These are phyloP conservation scores for Stomatorhinus walkeri DNA, from an alignment of 2,797 vertebrate species.

Conservation along the genomic window DNA sequence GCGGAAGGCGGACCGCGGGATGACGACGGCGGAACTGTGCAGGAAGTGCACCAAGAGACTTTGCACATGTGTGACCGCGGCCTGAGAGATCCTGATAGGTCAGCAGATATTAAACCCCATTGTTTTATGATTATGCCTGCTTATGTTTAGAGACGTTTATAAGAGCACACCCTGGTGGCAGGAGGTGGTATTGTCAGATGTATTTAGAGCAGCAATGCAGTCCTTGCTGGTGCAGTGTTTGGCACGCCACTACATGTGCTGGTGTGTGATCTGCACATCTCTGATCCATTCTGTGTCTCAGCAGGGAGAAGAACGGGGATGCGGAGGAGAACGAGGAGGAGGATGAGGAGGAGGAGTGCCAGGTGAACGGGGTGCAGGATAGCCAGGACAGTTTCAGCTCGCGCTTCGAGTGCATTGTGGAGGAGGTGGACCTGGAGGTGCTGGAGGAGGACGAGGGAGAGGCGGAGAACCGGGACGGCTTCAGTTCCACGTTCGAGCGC, in stretches of 20 bases:
- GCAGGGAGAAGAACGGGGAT: conserved; percentile 51
- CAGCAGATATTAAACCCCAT: conserved; percentile 13
- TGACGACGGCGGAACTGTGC: neutral
- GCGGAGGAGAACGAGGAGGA: conserved; percentile 42
- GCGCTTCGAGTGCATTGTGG: conserved; percentile 65
- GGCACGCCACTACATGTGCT: neutral
- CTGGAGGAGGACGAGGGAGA: conserved; percentile 57
- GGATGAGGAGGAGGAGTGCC: conserved; percentile 44
- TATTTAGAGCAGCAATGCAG: neutral
- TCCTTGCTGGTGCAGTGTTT: neutral
- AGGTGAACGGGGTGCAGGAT: conserved; percentile 38
- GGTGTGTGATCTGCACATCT: neutral
- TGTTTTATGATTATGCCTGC: neutral
- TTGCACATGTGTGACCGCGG: conserved; percentile 26
- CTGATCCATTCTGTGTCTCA: neutral
- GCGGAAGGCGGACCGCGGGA: conserved; percentile 32
- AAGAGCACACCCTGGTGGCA: neutral
- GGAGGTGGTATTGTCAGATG: neutral
- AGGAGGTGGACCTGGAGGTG: conserved; percentile 60
- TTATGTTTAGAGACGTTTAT: neutral
- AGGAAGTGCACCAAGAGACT: neutral
- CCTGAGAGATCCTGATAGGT: conserved; percentile 36
- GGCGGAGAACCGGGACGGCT: conserved; percentile 72
- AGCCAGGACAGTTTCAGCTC: conserved; percentile 66
- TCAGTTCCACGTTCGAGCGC: conserved; percentile 87